A percentile compares a stretch with the other conserved stretches of the same genome.
phyloP scores from a whole-genome alignment of 2,797 vertebrate species.

The Pristis pectinata region DNA sequence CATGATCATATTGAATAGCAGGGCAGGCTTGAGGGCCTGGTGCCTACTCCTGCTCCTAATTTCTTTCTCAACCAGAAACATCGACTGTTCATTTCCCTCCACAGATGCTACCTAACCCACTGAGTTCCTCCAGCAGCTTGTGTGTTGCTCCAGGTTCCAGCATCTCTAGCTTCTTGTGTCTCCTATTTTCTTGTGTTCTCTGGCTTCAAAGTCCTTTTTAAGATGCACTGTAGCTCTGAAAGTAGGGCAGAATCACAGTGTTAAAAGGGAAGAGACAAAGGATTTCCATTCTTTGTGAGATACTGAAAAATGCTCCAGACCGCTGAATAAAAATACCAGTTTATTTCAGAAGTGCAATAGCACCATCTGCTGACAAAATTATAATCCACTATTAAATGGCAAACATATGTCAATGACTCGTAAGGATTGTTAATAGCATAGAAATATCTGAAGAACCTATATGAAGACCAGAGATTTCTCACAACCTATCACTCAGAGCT shows the following conservation, averaged over 20 bases:
- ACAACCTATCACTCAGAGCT: too few species aligned
- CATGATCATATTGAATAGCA: too few species aligned
- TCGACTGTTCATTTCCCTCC: too few species aligned
- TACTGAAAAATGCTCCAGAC: background rate
- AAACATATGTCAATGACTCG: background rate
- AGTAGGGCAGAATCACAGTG: background rate
- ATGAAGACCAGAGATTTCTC: background rate
- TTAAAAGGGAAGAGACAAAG: background rate
- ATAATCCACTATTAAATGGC: too few species aligned
- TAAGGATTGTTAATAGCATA: background rate
- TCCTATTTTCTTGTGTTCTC: too few species aligned
- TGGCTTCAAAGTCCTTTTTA: background rate
- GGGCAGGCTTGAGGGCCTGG: too few species aligned
- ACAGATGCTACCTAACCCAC: too few species aligned
- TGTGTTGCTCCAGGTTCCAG: too few species aligned
- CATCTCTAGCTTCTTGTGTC: too few species aligned
- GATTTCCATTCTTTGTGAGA: background rate
- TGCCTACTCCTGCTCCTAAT: too few species aligned
- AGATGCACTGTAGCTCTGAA: background rate
- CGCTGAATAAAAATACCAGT: background rate
- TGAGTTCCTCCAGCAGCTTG: too few species aligned
- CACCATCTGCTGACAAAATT: conserved; percentile 12
- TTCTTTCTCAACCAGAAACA: too few species aligned
- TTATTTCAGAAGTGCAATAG: background rate
- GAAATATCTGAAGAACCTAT: background rate